phyloP scores from a whole-genome alignment of 1,140 invertebrate genomes.

The Aphis craccivora region DNA sequence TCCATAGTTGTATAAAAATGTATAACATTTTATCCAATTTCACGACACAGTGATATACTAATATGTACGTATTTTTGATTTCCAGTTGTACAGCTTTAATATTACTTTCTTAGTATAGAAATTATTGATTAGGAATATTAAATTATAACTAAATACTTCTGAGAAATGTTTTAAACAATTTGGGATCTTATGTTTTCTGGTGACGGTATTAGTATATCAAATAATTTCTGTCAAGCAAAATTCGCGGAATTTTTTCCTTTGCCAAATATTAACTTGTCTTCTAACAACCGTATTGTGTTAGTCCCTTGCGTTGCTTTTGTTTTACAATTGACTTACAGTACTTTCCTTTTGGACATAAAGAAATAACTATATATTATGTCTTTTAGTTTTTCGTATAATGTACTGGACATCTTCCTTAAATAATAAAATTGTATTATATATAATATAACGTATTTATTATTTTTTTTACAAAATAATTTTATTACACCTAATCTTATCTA shows the following conservation, averaged over 20 bases:
- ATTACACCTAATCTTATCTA: not conserved
- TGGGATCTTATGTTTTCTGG: not conserved
- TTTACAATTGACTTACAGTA: not conserved
- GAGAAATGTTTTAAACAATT: not conserved
- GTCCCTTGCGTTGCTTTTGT: not conserved
- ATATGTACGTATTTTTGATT: not conserved
- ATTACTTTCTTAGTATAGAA: not conserved
- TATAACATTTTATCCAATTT: not conserved
- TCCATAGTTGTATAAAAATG: not conserved
- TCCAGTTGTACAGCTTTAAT: not conserved
- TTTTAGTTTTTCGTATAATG: not conserved
- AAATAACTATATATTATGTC: not conserved
- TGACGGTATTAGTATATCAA: not conserved
- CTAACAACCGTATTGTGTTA: not conserved
- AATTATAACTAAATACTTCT: not conserved
- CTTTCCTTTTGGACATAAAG: not conserved
- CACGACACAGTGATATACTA: too few species aligned
- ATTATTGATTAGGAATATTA: not conserved
- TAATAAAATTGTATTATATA: not conserved
- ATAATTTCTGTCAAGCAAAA: not conserved
- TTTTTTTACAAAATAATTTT: slow-evolving; percentile 1
- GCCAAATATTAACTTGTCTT: not conserved
- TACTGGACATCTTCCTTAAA: not conserved
- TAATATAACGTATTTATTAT: not conserved
- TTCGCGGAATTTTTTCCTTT: not conserved